Base-by-base conservation (phyloP, 1,140 invertebrate species). In the Anthonomus grandis region DNA sequence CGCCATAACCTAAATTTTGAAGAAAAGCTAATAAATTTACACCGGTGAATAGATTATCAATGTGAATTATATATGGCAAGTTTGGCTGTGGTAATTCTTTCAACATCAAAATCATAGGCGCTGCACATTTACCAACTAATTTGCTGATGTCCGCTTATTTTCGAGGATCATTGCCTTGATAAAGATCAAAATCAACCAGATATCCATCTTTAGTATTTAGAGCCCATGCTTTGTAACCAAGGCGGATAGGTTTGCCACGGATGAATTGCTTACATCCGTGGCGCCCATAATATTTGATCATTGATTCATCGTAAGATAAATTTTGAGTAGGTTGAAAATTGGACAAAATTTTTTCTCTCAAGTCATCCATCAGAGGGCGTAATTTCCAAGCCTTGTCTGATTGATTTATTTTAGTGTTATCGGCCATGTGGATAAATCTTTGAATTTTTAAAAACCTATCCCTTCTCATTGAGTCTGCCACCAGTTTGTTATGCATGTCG, bases 11-110 rank as follows among this genome's bases (percentile, higher is more conserved):
- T 50, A n/a, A 21, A 21, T 36, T 6, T 58, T 38, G 51, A 27
- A 62, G 42, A 60, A 63, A 48, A 18, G 15, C 46, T 9, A 70
- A 31, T 24, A 68, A 49, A 38, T 54, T 45, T 19, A 62, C 24
- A 31, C 60, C 56, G 15, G 65, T 68, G 47, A 68, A 67, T 22
- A 69, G 59, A 49, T 70, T 66, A 58, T 68, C 66, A 21, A 67
- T 52, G 41, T 64, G 61, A 45, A 68, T 48, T 25, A 31, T 48
- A 58, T 63, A 65, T 36, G 61, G 48, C 19, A 58, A 34, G 39
- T 41, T 22, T 45, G 21, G 23, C n/a, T 58, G 17, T 55, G 50
- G 31, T 19, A 68, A 55, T 18, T 62, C 56, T 25, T 60, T 41
- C 8, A 69, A 44, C 60, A 68, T 63, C 19, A 34, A 15, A 19